A percentile compares a stretch with the other conserved stretches of the same genome.
Evolutionary conservation across 2,113 vertebrate genomes (phyloP).

Genomic region (Haemorhous mexicanus): DNA sequence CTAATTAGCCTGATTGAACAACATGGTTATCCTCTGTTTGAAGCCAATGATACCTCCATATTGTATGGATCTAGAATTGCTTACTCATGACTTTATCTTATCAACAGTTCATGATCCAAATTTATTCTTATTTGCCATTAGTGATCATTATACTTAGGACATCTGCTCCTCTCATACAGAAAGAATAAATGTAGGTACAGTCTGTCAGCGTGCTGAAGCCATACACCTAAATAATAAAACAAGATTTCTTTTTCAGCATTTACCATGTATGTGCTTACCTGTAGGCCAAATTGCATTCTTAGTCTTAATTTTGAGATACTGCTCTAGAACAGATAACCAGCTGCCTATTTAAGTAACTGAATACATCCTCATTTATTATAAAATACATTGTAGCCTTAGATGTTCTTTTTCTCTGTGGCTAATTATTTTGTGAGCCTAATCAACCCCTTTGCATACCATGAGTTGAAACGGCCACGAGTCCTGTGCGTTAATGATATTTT

Average conservation of each 20-base stretch:
- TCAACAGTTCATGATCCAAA: not conserved
- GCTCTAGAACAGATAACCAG: not conserved
- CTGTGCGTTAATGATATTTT: not conserved
- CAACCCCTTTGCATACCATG: not conserved
- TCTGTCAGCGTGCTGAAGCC: not conserved
- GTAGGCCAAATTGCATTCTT: not conserved
- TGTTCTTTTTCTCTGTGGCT: not conserved
- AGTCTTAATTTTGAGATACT: not conserved
- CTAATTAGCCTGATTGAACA: not conserved
- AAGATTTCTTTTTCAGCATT: not conserved
- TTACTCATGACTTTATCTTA: not conserved
- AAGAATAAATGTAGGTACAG: not conserved
- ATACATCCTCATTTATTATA: not conserved
- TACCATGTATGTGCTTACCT: fast-evolving
- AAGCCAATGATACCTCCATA: not conserved
- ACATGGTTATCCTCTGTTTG: not conserved
- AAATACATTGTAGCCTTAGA: not conserved
- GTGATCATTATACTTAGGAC: not conserved
- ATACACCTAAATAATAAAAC: not conserved
- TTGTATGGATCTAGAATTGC: not conserved
- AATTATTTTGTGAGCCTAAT: not conserved
- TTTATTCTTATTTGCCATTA: not conserved
- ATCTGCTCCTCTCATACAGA: not conserved
- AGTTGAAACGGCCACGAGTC: not conserved
- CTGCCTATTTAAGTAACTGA: not conserved